Base-by-base conservation (phyloP, 2,113 vertebrate genomes). In the Lepisosteus oculatus region DNA sequence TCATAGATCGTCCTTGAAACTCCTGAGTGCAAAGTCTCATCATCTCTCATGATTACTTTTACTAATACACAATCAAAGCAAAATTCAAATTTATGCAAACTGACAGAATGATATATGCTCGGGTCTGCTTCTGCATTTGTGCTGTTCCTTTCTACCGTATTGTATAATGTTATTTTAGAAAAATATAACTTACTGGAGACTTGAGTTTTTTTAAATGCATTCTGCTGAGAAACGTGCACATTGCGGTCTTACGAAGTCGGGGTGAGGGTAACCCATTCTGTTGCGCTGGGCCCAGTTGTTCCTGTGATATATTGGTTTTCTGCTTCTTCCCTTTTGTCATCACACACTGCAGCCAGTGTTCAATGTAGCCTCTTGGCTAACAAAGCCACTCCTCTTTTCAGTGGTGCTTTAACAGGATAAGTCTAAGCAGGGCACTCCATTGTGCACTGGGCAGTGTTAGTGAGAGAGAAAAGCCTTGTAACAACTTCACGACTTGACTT, bases 361-460 rank as follows among this genome's bases (percentile, higher is more conserved):
- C 82, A 61, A 75, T 51, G 77, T 85, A 6, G 5, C 81, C 85
- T 82, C 76, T 73, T 72, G 71, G 75, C 79, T 44, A 76, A 83
- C 85, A 90, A 86, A 86, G 80, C 80, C 77, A 79, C 80, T 85
- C 70, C 71, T 84, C 80, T 84, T 71, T 88, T 83, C 82, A 82
- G 80, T 11, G 67, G 79, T 79, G 74, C 78, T 79, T 79, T 76
- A 70, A 78, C 80, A 54, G 65, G 75, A 54, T 69, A 43, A 47
- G 45, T 72, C 77, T 75, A 75, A 73, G 63, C 65, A 44, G 57
- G 72, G 71, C 72, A 65, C 71, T 81, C 85, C 77, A 86, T 88
- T 87, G 85, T 89, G 80, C 71, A 83, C 84, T 84, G 67, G 68
- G 81, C 77, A 77, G 85, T 72, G 74, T 83, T 85, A 71, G 72